A percentile compares a stretch with the other conserved stretches of the same genome.
phyloP scores from a whole-genome alignment of 2,113 vertebrate species.

The Gopherus flavomarginatus region DNA sequence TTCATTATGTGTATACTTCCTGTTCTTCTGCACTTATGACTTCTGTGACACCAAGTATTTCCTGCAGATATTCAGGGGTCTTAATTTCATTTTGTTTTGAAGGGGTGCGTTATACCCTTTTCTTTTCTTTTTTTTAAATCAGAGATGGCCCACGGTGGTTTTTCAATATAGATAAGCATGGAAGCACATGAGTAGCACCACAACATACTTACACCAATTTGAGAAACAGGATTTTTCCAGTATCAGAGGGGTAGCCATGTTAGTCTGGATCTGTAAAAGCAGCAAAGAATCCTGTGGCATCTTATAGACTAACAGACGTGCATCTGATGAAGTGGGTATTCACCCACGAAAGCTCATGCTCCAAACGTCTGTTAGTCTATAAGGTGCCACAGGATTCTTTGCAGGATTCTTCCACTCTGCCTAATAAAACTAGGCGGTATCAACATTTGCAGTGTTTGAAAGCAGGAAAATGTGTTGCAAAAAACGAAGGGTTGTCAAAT shows the following conservation, averaged over 20 bases:
- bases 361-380: too few relatives aligned
- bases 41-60: not conserved
- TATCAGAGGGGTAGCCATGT: too few relatives aligned
- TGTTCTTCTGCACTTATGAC: not conserved
- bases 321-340: too few relatives aligned
- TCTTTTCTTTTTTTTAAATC: too few relatives aligned
- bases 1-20: not conserved
- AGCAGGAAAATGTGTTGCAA: not conserved
- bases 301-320: too few relatives aligned
- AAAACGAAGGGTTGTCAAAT: constrained; percentile 6
- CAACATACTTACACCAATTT: not conserved
- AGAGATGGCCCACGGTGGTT: not conserved
- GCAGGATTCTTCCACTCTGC: constrained; percentile 32
- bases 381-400: too few relatives aligned
- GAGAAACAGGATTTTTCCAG: constrained; percentile 29
- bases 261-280: too few relatives aligned
- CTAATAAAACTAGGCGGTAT: constrained; percentile 43
- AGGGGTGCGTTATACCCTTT: not conserved
- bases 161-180: not conserved
- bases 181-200: not conserved
- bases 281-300: too few relatives aligned
- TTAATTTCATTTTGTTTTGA: constrained; percentile 7
- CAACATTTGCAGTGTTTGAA: not conserved
- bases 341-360: too few relatives aligned
- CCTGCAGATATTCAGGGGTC: not conserved